Percentiles rank a stretch among this genome's conserved stretches.
phyloP scores from a whole-genome alignment of 1,140 invertebrate genomes.

The Meloidogyne floridensis region DNA sequence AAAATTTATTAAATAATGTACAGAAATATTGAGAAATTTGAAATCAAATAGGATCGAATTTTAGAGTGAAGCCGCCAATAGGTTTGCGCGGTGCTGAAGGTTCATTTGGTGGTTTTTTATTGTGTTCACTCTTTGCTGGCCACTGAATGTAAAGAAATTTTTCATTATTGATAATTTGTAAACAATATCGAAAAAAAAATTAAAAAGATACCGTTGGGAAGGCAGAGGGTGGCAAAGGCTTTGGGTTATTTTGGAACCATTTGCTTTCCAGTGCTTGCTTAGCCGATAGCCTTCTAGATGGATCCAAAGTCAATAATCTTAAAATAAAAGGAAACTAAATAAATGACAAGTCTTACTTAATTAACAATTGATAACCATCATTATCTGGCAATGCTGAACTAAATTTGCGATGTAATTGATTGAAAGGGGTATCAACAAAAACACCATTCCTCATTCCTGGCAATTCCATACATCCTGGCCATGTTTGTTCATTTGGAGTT shows the following conservation, averaged over 20 bases:
- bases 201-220: slow-evolving; percentile 78
- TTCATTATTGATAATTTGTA: background rate
- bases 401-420: slow-evolving; percentile 73
- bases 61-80: slow-evolving; percentile 33
- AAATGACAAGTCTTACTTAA: slow-evolving; percentile 28
- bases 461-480: slow-evolving; percentile 87
- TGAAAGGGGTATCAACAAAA: slow-evolving; percentile 67
- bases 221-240: slow-evolving; percentile 92
- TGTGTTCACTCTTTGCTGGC: slow-evolving; percentile 38
- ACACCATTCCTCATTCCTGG: slow-evolving; percentile 70
- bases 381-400: slow-evolving; percentile 37
- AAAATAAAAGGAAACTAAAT: background rate
- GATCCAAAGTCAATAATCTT: slow-evolving; percentile 34
- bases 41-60: slow-evolving; percentile 12
- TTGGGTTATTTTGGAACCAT: slow-evolving; percentile 87
- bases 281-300: slow-evolving; percentile 76
- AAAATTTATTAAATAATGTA: too few species aligned
- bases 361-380: slow-evolving; percentile 42
- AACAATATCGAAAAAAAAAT: background rate
- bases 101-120: slow-evolving; percentile 11
- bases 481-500: slow-evolving; percentile 91
- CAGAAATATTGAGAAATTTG: too few species aligned
- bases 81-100: background rate
- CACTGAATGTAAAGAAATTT: slow-evolving; percentile 4
- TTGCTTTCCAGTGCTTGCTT: slow-evolving; percentile 82